Base-by-base conservation (phyloP, 1,140 invertebrate genomes). In the Cylas formicarius region DNA sequence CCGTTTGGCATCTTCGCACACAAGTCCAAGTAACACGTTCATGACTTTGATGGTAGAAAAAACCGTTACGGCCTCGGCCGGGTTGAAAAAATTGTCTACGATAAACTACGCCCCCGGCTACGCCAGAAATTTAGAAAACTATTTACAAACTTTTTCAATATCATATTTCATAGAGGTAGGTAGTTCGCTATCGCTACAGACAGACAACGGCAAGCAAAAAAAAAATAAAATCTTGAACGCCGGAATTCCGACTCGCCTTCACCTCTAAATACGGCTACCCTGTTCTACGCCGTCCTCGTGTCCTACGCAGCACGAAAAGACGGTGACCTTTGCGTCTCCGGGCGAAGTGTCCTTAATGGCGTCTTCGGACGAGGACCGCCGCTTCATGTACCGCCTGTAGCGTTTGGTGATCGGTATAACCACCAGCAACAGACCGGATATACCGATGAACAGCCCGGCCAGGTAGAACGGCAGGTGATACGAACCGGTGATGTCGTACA, bases 381-480 rank as follows among this genome's bases (percentile, higher is more conserved):
- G 44, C 27, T 50, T 50, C 18, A 60, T 28, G 37, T 55, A 62
- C 11, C 51, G 39, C 34, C 65, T 68, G 16, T 70, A 72, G 6
- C 66, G 51, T 39, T 70, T 67, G 44, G 72, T 69, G 1, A 75
- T 48, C 4, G 82, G 81, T 56, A 80, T 62, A 9, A 85, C 62
- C 27, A 86, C 67, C 29, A 94, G 66, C 39, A 93, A 77, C 13
- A 81, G 52, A 3, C 91, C 92, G 40, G 89, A 92, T 11, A 94
- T 46, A 23, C 79, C 77, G 41, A 93, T 87, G 66, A 90, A 90
- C 27, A 86, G 71, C 3, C 90, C 90, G 14, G 86, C 84, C 40
- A 87, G 65, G 67, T 88, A 90, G 69, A 93, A 94, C 0, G 90
- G 84, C n/a, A 84, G 63, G 57, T 87, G 75, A 67, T 90, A 91